Evolutionary conservation across 2,797 vertebrate genomes (phyloP).

Genomic region (Helostoma temminkii): DNA sequence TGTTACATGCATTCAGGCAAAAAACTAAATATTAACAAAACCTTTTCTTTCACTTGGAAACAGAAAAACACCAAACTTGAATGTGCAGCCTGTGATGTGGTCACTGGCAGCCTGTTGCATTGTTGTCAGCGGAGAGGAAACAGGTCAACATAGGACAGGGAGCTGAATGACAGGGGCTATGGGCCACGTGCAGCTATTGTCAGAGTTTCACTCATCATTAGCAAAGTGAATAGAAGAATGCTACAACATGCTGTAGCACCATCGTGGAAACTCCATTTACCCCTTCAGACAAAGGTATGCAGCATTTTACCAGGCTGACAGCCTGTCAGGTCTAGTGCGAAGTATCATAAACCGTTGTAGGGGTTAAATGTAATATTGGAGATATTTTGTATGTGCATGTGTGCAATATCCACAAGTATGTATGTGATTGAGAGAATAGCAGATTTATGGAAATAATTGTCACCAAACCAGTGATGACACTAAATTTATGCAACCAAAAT

Average conservation of each 20-base stretch:
- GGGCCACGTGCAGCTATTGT: slow-evolving; percentile 65
- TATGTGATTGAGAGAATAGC: background rate
- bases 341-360: slow-evolving; percentile 21
- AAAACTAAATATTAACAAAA: slow-evolving; percentile 17
- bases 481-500: slow-evolving; percentile 16
- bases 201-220: slow-evolving; percentile 45
- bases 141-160: slow-evolving; percentile 46
- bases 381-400: slow-evolving; percentile 8
- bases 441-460: slow-evolving; percentile 11
- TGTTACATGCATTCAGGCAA: background rate
- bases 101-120: slow-evolving; percentile 39
- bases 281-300: slow-evolving; percentile 37
- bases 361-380: slow-evolving; percentile 1
- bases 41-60: slow-evolving; percentile 3
- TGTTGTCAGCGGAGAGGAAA: slow-evolving; percentile 37
- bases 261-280: slow-evolving; percentile 63
- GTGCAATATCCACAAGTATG: no score
- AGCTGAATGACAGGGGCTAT: slow-evolving; percentile 46
- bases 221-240: slow-evolving; percentile 70
- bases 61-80: slow-evolving; percentile 29
- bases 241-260: slow-evolving; percentile 49
- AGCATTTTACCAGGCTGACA: slow-evolving; percentile 39
- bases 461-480: slow-evolving; percentile 5
- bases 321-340: slow-evolving; percentile 18
- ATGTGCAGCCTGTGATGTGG: slow-evolving; percentile 17